A percentile compares a stretch with the other conserved stretches of the same genome.
Conservation (phyloP, 1,140 invertebrate species). For the Mesaphorura yosii region DNA sequence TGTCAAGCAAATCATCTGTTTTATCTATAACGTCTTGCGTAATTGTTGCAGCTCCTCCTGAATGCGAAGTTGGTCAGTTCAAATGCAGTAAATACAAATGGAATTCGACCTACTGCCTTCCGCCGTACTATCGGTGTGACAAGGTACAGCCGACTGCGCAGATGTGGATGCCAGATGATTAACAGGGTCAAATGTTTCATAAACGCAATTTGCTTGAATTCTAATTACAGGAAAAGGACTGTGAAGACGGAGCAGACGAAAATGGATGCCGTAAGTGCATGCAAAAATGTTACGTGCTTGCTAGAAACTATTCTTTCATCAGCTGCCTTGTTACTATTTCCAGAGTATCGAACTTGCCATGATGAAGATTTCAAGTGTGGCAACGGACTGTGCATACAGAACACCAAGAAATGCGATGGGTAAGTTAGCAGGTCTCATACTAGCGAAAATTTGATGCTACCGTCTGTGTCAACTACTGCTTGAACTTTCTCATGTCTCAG, state of each 20-base stretch:
- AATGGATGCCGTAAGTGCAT: constrained; percentile 77
- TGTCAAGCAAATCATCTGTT: background rate
- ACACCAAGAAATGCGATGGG: constrained; percentile 77
- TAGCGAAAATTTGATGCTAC: no score
- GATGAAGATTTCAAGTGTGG: constrained; percentile 66
- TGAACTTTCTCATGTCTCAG: no score
- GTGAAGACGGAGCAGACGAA: constrained; percentile 86
- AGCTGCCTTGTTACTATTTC: constrained; percentile 21
- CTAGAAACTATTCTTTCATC: background rate
- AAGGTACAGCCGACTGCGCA: no score
- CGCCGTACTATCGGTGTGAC: constrained; percentile 78
- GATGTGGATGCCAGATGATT: no score
- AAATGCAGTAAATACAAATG: constrained; percentile 81
- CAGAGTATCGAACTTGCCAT: constrained; percentile 76
- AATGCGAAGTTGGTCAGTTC: constrained; percentile 64
- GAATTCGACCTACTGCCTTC: constrained; percentile 87
- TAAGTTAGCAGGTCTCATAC: no score
- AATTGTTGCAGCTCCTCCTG: constrained; percentile 59
- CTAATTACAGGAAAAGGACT: no score
- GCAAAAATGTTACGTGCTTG: background rate
- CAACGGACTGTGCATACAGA: constrained; percentile 66
- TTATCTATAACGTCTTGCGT: background rate
- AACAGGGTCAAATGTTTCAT: no score
- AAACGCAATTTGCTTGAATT: no score
- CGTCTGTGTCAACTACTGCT: no score